Evolutionary conservation across 2,888 invertebrate genomes (phyloP).

Genomic region (Heliothis peltigera): DNA sequence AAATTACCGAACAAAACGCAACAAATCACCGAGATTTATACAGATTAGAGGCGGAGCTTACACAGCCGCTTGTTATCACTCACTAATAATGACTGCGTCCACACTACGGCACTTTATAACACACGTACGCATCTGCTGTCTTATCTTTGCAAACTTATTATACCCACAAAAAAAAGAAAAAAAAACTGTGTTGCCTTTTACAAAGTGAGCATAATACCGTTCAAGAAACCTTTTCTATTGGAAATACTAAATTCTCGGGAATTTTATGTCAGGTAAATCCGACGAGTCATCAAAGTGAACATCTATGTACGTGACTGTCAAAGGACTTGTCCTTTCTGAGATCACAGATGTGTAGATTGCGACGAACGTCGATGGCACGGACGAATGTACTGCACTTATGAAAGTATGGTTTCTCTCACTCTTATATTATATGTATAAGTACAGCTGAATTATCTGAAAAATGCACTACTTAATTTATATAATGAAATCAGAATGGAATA

Average conservation of each 20-base stretch:
- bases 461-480: too few relatives aligned
- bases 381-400: not conserved
- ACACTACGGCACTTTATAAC: not conserved
- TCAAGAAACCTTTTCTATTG: slow-evolving; percentile 2
- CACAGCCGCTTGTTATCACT: slow-evolving; percentile 27
- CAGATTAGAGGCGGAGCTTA: slow-evolving; percentile 40
- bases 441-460: too few relatives aligned
- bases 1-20: slow-evolving; percentile 56
- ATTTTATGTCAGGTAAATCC: slow-evolving; percentile 2
- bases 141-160: not conserved
- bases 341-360: slow-evolving; percentile 1
- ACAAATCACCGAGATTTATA: slow-evolving; percentile 56
- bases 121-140: not conserved
- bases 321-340: not conserved
- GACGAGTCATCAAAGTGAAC: not conserved
- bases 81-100: slow-evolving; percentile 9
- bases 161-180: not conserved
- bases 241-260: not conserved
- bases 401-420: not conserved
- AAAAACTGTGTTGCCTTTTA: not conserved
- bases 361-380: not conserved
- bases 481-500: too few relatives aligned
- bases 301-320: not conserved
- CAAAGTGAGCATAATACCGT: not conserved
- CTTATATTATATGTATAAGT: too few relatives aligned